A percentile compares a stretch with the other conserved stretches of the same genome.
phyloP scores from a whole-genome alignment of 2,113 vertebrate species.

The Ibidorhyncha struthersii region DNA sequence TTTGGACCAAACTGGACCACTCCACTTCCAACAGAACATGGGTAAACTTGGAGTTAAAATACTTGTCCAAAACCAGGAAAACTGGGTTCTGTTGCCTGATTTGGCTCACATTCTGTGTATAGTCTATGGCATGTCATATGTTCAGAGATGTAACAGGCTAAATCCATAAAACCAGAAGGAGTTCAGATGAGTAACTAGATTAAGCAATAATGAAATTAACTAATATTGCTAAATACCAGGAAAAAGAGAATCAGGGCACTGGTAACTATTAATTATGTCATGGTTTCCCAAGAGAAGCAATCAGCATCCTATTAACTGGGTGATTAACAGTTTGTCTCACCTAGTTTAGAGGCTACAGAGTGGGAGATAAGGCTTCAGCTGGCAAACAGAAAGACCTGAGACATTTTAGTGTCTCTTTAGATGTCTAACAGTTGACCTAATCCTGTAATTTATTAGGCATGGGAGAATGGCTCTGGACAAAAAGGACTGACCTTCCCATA shows the following conservation, averaged over 20 bases:
- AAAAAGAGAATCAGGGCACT: neutral
- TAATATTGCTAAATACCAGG: neutral
- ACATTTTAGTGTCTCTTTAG: neutral
- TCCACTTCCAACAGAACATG: neutral
- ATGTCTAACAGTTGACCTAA: neutral
- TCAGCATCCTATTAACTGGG: neutral
- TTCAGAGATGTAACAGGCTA: neutral
- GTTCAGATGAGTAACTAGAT: neutral
- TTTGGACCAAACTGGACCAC: neutral
- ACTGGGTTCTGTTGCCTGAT: neutral
- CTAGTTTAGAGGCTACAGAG: neutral
- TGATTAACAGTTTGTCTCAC: neutral
- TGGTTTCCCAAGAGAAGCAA: neutral
- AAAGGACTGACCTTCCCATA: conserved; percentile 58
- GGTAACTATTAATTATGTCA: neutral
- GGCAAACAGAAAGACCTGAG: neutral
- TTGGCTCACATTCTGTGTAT: neutral
- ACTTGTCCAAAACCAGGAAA: neutral
- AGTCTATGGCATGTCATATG: neutral
- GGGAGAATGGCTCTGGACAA: conserved; percentile 62
- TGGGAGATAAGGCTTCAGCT: neutral
- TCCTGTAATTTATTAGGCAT: conserved; percentile 23
- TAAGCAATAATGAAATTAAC: neutral
- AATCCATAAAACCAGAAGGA: neutral
- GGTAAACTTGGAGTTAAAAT: neutral